Evolutionary conservation across 2,888 invertebrate species (phyloP).

Genomic region (Pyrochroa serraticornis): DNA sequence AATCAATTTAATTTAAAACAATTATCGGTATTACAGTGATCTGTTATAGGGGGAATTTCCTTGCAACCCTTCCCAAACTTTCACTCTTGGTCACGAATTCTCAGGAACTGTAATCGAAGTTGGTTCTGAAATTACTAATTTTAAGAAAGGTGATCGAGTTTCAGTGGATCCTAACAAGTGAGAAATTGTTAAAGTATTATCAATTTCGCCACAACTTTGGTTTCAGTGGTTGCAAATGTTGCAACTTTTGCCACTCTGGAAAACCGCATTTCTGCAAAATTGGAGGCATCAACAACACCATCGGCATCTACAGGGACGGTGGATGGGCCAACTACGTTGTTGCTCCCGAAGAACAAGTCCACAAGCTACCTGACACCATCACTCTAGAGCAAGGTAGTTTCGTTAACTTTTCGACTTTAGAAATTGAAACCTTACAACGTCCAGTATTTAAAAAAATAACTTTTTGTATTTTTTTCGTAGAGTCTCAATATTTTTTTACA

Average conservation of each 20-base stretch:
- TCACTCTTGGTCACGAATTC: slow-evolving; percentile 73
- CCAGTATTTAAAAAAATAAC: too few species aligned
- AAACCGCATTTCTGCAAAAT: slow-evolving; percentile 68
- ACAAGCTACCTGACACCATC: slow-evolving; percentile 63
- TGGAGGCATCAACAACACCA: slow-evolving; percentile 65
- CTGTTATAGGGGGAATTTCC: slow-evolving; percentile 68
- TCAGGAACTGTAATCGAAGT: slow-evolving; percentile 65
- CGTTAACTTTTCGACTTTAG: neutral
- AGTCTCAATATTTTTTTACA: too few species aligned
- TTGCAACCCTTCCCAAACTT: slow-evolving; percentile 61
- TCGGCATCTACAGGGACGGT: slow-evolving; percentile 70
- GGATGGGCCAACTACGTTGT: slow-evolving; percentile 73
- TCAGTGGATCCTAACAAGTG: slow-evolving; percentile 73
- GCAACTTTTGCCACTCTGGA: slow-evolving; percentile 67
- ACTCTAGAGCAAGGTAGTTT: slow-evolving; percentile 64
- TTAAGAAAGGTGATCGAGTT: slow-evolving; percentile 70
- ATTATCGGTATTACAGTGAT: neutral
- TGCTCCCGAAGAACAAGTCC: slow-evolving; percentile 68
- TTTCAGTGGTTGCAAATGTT: slow-evolving; percentile 66
- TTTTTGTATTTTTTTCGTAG: too few species aligned
- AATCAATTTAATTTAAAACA: too few species aligned
- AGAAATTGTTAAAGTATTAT: too few species aligned
- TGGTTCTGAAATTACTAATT: slow-evolving; percentile 62
- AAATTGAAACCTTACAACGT: too few species aligned
- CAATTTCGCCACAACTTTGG: too few species aligned